A percentile compares a stretch with the other conserved stretches of the same genome.
Evolutionary conservation across 23 tunicate species (phyloP).

Genomic region (Halocynthia aurantium): DNA sequence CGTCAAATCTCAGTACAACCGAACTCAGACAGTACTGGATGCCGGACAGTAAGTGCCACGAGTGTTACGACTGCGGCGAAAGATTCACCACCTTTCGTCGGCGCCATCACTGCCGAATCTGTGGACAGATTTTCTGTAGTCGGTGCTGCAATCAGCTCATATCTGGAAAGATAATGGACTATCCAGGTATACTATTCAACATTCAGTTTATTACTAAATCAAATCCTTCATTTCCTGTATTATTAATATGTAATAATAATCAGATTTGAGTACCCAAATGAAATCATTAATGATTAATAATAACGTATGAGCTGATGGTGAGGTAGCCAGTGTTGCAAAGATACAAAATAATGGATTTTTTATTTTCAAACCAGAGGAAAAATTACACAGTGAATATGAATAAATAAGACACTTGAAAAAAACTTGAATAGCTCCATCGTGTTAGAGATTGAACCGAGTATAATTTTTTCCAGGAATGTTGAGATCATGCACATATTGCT

Average conservation of each 20-base stretch:
- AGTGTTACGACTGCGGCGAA: constrained; percentile 92
- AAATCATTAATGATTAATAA: too few relatives aligned
- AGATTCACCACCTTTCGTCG: constrained; percentile 84
- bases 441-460: too few relatives aligned
- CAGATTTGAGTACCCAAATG: neutral
- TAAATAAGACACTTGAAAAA: too few relatives aligned
- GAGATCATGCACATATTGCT: constrained; percentile 87
- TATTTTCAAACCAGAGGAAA: too few relatives aligned
- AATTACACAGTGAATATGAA: too few relatives aligned
- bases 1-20: neutral
- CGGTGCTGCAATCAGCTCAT: constrained; percentile 77
- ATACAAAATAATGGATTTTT: too few relatives aligned
- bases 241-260: neutral
- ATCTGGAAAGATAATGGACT: constrained; percentile 55
- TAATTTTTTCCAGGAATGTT: constrained; percentile 46
- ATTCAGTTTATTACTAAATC: too few relatives aligned
- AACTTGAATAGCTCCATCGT: too few relatives aligned
- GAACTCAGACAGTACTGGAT: constrained; percentile 83
- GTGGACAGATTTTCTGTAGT: constrained; percentile 98
- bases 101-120: constrained; percentile 95
- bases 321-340: too few relatives aligned
- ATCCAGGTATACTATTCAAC: constrained; percentile 41
- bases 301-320: too few relatives aligned
- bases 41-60: constrained; percentile 89
- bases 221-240: neutral